A percentile compares a stretch with the other conserved stretches of the same genome.
Conservation (phyloP, 2,888 invertebrate genomes). For the Drosophila anomalipes region DNA sequence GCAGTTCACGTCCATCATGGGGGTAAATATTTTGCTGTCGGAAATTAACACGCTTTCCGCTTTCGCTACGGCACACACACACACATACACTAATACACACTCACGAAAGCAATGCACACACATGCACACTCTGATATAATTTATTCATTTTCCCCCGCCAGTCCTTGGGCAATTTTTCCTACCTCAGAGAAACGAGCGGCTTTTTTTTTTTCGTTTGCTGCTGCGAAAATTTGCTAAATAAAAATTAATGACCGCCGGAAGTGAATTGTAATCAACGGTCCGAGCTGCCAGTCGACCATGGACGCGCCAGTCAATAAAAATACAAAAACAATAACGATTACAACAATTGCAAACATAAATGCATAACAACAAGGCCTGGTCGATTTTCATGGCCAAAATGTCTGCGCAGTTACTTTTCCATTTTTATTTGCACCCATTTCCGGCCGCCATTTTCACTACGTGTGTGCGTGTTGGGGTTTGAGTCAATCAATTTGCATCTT, state of each 20-base stretch:
- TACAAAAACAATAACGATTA: slow-evolving; percentile 36
- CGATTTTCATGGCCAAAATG: slow-evolving; percentile 41
- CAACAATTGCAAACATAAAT: slow-evolving; percentile 47
- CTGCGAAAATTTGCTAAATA: slow-evolving; percentile 77
- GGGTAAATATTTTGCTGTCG: slow-evolving; percentile 74
- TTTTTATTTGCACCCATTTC: slow-evolving; percentile 52
- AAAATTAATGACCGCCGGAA: slow-evolving; percentile 80
- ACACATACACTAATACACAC: slow-evolving; percentile 14
- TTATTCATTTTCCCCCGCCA: slow-evolving; percentile 63
- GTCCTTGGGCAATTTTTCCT: slow-evolving; percentile 68
- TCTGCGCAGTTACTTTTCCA: slow-evolving; percentile 18
- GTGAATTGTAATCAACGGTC: slow-evolving; percentile 77
- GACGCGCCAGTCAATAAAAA: slow-evolving; percentile 48
- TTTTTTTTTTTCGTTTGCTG: slow-evolving; percentile 12
- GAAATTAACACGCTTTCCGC: slow-evolving; percentile 81
- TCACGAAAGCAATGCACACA: not conserved
- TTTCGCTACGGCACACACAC: slow-evolving; percentile 53
- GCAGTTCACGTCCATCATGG: slow-evolving; percentile 71
- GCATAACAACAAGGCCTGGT: slow-evolving; percentile 38
- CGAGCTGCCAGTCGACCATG: slow-evolving; percentile 44
- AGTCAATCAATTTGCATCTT: slow-evolving; percentile 66
- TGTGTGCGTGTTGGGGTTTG: slow-evolving; percentile 25
- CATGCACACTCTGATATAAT: slow-evolving; percentile 51
- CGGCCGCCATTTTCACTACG: slow-evolving; percentile 39
- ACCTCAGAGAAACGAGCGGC: slow-evolving; percentile 42